These are phyloP conservation scores for Gobio occitaniae DNA, from an alignment of 2,797 vertebrate genomes.

Conservation along the genomic window DNA sequence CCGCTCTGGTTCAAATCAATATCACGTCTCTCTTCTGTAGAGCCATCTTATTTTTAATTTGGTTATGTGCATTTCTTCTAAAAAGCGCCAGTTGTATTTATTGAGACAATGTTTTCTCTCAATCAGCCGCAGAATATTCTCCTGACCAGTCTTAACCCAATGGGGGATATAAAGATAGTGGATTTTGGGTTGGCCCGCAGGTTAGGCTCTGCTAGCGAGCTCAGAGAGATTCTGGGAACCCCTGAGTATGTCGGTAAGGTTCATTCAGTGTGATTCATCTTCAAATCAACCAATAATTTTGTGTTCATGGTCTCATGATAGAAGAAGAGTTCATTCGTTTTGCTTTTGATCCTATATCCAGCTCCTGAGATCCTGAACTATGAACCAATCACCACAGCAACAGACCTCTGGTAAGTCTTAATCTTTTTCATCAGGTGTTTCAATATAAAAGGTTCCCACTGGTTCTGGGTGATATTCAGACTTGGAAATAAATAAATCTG, in stretches of 20 bases:
- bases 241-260: slow-evolving; percentile 93
- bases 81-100: neutral
- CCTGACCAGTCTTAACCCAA: slow-evolving; percentile 85
- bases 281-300: neutral
- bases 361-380: slow-evolving; percentile 97
- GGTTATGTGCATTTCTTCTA: neutral
- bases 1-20: neutral
- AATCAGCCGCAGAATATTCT: slow-evolving; percentile 95
- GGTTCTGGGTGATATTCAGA: slow-evolving; percentile 48
- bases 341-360: slow-evolving; percentile 63
- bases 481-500: neutral
- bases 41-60: neutral
- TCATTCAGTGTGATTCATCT: neutral
- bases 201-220: slow-evolving; percentile 84
- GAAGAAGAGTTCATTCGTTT: slow-evolving; percentile 9
- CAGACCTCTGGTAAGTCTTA: slow-evolving; percentile 92
- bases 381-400: slow-evolving; percentile 94
- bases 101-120: neutral
- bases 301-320: neutral
- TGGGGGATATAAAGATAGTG: slow-evolving; percentile 95
- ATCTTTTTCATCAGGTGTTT: slow-evolving; percentile 19
- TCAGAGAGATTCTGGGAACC: slow-evolving; percentile 95
- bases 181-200: slow-evolving; percentile 96
- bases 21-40: too few relatives aligned
- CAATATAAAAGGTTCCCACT: neutral